These are phyloP conservation scores for Eledona agricola DNA, from an alignment of 2,888 invertebrate species.

Conservation along the genomic window DNA sequence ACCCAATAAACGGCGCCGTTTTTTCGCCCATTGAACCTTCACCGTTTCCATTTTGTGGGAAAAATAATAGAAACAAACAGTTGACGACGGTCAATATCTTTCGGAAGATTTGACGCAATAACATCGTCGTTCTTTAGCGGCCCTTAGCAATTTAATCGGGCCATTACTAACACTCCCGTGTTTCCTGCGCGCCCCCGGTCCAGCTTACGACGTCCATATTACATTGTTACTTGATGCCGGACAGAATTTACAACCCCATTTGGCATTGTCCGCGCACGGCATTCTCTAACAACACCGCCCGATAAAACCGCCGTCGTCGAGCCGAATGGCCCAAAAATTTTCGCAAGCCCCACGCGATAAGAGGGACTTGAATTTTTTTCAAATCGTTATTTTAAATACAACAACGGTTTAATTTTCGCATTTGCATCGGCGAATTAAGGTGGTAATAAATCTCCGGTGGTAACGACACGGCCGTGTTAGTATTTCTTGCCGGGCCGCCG, in stretches of 20 bases:
- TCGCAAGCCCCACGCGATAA: no score
- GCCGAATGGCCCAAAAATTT: slow-evolving; percentile 24
- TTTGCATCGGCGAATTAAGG: slow-evolving; percentile 31
- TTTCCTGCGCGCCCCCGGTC: slow-evolving; percentile 48
- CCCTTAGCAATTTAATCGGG: slow-evolving; percentile 46
- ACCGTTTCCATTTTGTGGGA: slow-evolving; percentile 35
- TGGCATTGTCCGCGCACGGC: slow-evolving; percentile 51
- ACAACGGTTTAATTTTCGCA: slow-evolving; percentile 28
- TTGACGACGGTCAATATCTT: slow-evolving; percentile 38
- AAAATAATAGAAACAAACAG: slow-evolving; percentile 41
- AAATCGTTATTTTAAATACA: no score
- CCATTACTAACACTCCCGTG: slow-evolving; percentile 49
- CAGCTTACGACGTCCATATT: slow-evolving; percentile 49
- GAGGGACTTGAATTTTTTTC: no score
- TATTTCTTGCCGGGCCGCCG: slow-evolving; percentile 20
- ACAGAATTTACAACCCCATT: slow-evolving; percentile 51
- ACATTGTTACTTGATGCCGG: slow-evolving; percentile 49
- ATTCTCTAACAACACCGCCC: slow-evolving; percentile 44
- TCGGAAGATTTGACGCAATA: slow-evolving; percentile 46
- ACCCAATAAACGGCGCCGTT: slow-evolving; percentile 27
- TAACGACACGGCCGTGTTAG: slow-evolving; percentile 20
- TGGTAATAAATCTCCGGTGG: slow-evolving; percentile 28
- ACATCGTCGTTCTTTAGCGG: slow-evolving; percentile 44
- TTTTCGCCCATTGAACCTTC: slow-evolving; percentile 33
- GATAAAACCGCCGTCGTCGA: slow-evolving; percentile 18